Evolutionary conservation across 2,888 invertebrate species (phyloP).

Genomic region (Plemyria rubiginata): DNA sequence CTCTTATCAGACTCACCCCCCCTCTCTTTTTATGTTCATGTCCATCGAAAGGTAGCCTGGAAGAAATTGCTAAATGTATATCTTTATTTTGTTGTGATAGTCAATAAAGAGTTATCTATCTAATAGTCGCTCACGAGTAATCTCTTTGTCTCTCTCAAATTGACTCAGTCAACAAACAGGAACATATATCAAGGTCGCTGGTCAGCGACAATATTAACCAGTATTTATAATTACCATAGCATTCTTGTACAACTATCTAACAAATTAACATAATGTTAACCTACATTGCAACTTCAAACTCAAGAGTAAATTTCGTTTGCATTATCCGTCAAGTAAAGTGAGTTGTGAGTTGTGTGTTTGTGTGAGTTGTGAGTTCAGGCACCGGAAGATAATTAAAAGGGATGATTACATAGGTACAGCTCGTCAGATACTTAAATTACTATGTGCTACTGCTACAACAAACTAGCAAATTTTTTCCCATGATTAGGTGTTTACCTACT

Average conservation of each 20-base stretch:
- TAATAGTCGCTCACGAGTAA: background rate
- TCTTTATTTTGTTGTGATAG: too few relatives aligned
- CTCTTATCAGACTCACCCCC: too few relatives aligned
- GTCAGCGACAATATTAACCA: slow-evolving; percentile 40
- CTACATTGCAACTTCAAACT: slow-evolving; percentile 44
- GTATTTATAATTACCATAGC: slow-evolving; percentile 45
- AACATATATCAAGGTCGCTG: slow-evolving; percentile 44
- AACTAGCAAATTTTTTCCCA: too few relatives aligned
- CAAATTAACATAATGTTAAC: slow-evolving; percentile 53
- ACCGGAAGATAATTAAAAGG: slow-evolving; percentile 16
- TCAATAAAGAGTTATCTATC: background rate
- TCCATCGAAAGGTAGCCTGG: too few relatives aligned
- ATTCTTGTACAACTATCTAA: slow-evolving; percentile 56
- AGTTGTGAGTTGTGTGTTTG: too few relatives aligned
- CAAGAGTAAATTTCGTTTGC: slow-evolving; percentile 40
- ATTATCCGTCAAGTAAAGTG: slow-evolving; percentile 29
- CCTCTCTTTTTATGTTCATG: too few relatives aligned
- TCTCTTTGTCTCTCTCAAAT: background rate
- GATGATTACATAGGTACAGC: background rate
- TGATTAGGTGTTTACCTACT: too few relatives aligned
- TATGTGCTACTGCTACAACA: too few relatives aligned
- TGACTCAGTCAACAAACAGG: slow-evolving; percentile 24
- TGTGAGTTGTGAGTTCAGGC: slow-evolving; percentile 1
- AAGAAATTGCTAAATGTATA: too few relatives aligned
- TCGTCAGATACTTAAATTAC: too few relatives aligned